Conservation (phyloP, 2,113 vertebrate species). For the Oncorhynchus tshawytscha region DNA sequence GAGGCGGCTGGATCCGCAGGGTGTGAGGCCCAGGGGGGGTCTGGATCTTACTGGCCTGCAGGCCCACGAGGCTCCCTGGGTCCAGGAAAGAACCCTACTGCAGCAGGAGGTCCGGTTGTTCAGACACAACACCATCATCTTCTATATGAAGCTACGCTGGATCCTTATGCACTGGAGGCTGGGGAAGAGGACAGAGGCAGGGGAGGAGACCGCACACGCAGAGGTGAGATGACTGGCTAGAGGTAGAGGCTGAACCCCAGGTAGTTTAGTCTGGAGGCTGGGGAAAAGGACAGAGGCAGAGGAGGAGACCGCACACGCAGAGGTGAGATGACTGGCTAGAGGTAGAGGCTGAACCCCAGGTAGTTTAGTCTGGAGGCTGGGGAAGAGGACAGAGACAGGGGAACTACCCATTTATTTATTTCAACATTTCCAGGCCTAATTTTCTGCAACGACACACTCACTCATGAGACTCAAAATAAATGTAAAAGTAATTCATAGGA, state of each 20-base stretch:
- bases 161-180: slow-evolving; percentile 90
- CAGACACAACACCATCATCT: slow-evolving; percentile 87
- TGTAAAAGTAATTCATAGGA: too few relatives aligned
- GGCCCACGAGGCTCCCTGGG: slow-evolving; percentile 82
- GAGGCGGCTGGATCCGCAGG: slow-evolving; percentile 74
- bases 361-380: slow-evolving; percentile 75
- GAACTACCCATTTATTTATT: too few relatives aligned
- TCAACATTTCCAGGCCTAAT: too few relatives aligned
- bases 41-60: slow-evolving; percentile 89
- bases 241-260: too few relatives aligned
- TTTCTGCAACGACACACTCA: too few relatives aligned
- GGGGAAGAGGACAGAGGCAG: slow-evolving; percentile 72
- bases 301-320: slow-evolving; percentile 57
- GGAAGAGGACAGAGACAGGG: slow-evolving; percentile 52
- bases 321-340: too few relatives aligned
- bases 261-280: slow-evolving; percentile 74
- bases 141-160: slow-evolving; percentile 93
- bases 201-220: slow-evolving; percentile 60
- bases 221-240: slow-evolving; percentile 70
- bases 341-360: too few relatives aligned
- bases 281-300: slow-evolving; percentile 73
- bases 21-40: slow-evolving; percentile 62
- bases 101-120: slow-evolving; percentile 88
- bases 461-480: too few relatives aligned
- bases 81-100: slow-evolving; percentile 82